Evolutionary conservation across 1,140 invertebrate genomes (phyloP).

Genomic region (Melitaea cinxia): DNA sequence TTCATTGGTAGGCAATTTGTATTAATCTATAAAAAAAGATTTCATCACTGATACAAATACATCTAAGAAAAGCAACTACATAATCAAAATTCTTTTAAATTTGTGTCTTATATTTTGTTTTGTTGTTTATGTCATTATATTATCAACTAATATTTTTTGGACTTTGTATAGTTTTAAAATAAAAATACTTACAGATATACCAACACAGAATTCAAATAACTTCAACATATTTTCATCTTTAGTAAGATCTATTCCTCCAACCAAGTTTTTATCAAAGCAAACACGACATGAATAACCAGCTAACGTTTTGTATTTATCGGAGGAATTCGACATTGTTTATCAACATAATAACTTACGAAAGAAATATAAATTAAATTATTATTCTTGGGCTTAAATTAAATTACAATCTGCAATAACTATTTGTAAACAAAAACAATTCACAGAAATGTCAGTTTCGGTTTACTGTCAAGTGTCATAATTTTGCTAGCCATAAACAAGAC

Average conservation of each 20-base stretch:
- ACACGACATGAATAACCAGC: conserved; percentile 9
- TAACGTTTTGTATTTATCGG: not conserved
- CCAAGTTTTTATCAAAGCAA: conserved; percentile 9
- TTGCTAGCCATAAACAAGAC: too few species aligned
- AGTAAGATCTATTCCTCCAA: conserved; percentile 14
- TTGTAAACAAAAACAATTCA: not conserved
- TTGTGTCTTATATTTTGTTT: too few species aligned
- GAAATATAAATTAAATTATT: not conserved
- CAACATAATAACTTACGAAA: too few species aligned
- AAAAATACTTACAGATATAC: conserved; percentile 14
- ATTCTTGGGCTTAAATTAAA: too few species aligned
- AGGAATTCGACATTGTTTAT: not conserved
- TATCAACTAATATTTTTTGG: too few species aligned
- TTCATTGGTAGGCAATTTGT: conserved; percentile 3
- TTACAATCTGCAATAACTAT: not conserved
- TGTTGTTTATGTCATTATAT: too few species aligned
- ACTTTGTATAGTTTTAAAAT: conserved; percentile 12
- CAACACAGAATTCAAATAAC: conserved; percentile 25
- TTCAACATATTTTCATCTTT: conserved; percentile 13
- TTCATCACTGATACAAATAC: too few species aligned
- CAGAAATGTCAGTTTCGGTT: too few species aligned
- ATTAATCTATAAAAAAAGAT: conserved; percentile 8
- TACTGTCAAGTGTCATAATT: too few species aligned
- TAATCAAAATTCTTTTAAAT: too few species aligned
- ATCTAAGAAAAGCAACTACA: too few species aligned